Base-by-base conservation (phyloP, 1,140 invertebrate genomes). In the Zaprionus taronus region DNA sequence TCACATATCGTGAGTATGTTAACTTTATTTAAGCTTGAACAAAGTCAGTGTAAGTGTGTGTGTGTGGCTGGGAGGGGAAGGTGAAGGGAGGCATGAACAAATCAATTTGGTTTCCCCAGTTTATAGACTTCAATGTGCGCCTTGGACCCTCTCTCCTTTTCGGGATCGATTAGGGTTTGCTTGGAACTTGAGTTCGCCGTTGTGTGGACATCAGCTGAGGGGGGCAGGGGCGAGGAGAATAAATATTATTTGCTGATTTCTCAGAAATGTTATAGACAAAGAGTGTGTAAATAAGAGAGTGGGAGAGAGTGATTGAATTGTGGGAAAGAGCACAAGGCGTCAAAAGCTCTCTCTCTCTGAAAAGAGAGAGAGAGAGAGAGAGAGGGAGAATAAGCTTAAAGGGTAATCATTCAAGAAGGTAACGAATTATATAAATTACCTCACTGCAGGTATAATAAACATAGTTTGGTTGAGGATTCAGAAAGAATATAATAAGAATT, bases 11-110 rank as follows among this genome's bases (percentile, higher is more conserved):
- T 17, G 24, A 7, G 6, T 15, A 28, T 26, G 53, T 47, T 28
- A 24, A 51, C 47, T 51, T 51, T 51, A 51, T 51, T 51, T 51
- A 17, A 47, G 41, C 41, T 47, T 20, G 41, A 47, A 22, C 12
- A 51, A 20, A 51, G 9, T 51, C 47, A 22, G 20, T 17, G 3
- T 22, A 2, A 24, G 20, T 9, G 9, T 24, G 47, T 22, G 41
- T 17, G 5, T 1, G 5, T n/a, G 5, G 41, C 2, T 9, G 9
- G 41, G 6, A 12, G 47, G 9, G 41, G 20, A 3, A 5, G 4
- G 47, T 20, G 20, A 17, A 17, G 20, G 44, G 17, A 15, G 38
- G 4, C 2, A 17, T 47, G 17, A 47, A 17, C n/a, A 47, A 47
- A 47, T 47, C 41, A 47, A 47, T 17, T 47, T 17, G 41, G 15